These are phyloP conservation scores for Laothoe populi DNA, from an alignment of 2,888 invertebrate genomes.

Conservation along the genomic window DNA sequence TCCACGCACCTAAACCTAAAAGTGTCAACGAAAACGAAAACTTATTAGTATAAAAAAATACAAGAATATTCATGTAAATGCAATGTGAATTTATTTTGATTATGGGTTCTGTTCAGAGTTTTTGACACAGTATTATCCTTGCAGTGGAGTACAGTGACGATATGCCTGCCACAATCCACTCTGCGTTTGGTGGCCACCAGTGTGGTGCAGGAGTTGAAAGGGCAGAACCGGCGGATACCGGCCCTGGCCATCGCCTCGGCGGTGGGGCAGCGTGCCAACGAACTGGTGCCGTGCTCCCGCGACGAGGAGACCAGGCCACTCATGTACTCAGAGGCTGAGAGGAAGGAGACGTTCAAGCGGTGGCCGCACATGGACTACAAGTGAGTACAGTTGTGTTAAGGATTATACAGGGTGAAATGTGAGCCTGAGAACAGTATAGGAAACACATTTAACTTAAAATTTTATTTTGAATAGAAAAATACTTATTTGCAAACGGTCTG, in stretches of 20 bases:
- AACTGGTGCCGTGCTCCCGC: conserved; percentile 86
- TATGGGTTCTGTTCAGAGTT: neutral
- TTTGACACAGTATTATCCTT: conserved; percentile 44
- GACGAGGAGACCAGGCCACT: conserved; percentile 78
- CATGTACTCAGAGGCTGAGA: conserved; percentile 97
- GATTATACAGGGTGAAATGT: neutral
- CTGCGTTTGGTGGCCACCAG: conserved; percentile 92
- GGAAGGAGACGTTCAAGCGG: conserved; percentile 95
- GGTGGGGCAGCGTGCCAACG: conserved; percentile 93
- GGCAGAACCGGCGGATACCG: conserved; percentile 92
- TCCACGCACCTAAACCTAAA: no score
- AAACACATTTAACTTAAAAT: no score
- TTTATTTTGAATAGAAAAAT: no score
- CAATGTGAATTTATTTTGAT: neutral
- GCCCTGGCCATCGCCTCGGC: conserved; percentile 95
- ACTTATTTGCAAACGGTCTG: no score
- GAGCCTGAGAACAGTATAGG: no score
- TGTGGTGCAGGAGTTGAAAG: conserved; percentile 92
- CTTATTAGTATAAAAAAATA: neutral
- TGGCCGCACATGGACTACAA: conserved; percentile 99
- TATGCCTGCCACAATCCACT: conserved; percentile 91
- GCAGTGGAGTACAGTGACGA: conserved; percentile 96
- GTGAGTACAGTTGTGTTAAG: conserved; percentile 73
- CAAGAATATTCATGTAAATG: neutral
- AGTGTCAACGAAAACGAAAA: no score